Evolutionary conservation across 2,113 vertebrate genomes (phyloP), one percentile per base, ranked within the genome.

Genomic region (Hepsetus odoe): DNA sequence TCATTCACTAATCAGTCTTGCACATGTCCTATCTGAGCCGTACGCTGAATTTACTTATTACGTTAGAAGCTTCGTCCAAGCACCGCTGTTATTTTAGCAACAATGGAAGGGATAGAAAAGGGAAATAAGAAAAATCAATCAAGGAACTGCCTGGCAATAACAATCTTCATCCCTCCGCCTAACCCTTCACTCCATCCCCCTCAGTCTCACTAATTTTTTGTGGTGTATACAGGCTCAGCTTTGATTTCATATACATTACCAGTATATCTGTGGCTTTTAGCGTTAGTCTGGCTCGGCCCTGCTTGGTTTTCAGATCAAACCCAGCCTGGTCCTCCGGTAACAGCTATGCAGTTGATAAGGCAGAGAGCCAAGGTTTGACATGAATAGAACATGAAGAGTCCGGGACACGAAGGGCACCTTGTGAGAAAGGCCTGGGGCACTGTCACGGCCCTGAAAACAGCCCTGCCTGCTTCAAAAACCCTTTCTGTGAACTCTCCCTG

Each of bases 391-490:
- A 76, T 59, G 30, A 72, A 82, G 61, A 72, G 70, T 28, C 30
- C 11, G 4, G 72, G 65, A 62, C 67, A 85, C 76, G 74, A 85
- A 87, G 85, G 85, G 85, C 82, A 84, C 81, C 79, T 89, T 86
- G 76, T 82, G 46, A 75, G 74, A 81, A 74, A 61, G 58, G 56
- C 75, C 58, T 1, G 53, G 76, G 79, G 80, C 77, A 69, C 44
- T 66, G 62, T 33, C 32, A 35, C 56, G 64, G 74, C 72, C 55
- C 44, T 75, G 72, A 46, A 76, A 65, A 28, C 10, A 58, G 32
- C 40, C 61, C 32, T 51, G 26, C 32, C 30, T 67, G 46, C 13
- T n/a, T 28, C 20, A 46, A 46, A 79, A 76, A 62, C 28, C 22
- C 20, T 35, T 22, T 16, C 32, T 5, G 11, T 13, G 28, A 69